Percentiles rank a stretch among this genome's conserved stretches.
These are phyloP conservation scores for Lagorchestes hirsutus DNA, from an alignment of 2,797 vertebrate genomes.

Conservation along the genomic window DNA sequence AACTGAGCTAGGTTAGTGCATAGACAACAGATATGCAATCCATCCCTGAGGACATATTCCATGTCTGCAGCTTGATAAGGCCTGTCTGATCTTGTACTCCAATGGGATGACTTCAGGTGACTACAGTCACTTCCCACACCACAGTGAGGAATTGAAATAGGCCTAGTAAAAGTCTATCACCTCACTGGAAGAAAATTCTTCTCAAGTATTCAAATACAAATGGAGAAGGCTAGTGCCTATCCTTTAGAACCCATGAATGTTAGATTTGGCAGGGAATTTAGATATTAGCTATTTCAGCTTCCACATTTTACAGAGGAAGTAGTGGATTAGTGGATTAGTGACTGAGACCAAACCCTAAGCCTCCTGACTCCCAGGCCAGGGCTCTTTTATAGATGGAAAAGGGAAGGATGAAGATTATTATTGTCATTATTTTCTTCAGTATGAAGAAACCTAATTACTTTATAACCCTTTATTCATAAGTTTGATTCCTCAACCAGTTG, in stretches of 20 bases:
- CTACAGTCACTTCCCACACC: background rate
- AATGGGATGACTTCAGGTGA: background rate
- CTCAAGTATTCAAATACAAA: background rate
- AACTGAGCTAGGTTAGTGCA: background rate
- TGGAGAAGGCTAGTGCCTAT: background rate
- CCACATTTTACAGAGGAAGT: background rate
- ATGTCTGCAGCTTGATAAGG: background rate
- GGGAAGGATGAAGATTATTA: background rate
- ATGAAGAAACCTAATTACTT: background rate
- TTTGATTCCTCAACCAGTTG: background rate
- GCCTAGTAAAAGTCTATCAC: background rate
- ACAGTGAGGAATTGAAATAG: background rate
- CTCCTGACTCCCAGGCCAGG: background rate
- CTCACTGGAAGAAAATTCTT: background rate
- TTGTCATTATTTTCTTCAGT: background rate
- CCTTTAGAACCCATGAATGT: background rate
- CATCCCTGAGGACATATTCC: background rate
- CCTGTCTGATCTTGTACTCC: background rate
- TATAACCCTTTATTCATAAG: background rate
- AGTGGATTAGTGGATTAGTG: background rate
- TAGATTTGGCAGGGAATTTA: background rate
- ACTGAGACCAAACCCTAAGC: background rate
- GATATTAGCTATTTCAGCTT: background rate
- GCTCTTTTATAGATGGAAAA: background rate
- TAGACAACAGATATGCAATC: background rate